A percentile compares a stretch with the other conserved stretches of the same genome.
phyloP scores from a whole-genome alignment of 2,113 vertebrate genomes.

The Pituophis catenifer region DNA sequence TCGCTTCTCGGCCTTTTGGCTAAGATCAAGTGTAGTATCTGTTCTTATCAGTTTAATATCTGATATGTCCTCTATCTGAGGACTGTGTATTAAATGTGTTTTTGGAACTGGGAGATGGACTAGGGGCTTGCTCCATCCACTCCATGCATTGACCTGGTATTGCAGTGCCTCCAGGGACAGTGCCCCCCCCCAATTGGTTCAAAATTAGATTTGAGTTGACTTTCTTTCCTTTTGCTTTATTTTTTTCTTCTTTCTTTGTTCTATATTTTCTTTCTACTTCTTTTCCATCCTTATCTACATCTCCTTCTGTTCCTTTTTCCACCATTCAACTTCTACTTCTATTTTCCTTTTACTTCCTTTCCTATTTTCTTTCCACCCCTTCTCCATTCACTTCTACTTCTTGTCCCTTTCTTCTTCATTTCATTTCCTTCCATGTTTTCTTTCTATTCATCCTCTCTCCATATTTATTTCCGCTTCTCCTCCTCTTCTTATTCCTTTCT shows the following conservation, averaged over 20 bases:
- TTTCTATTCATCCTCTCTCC: too few species aligned
- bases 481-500: too few species aligned
- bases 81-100: slow-evolving; percentile 58
- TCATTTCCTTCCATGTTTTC: too few species aligned
- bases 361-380: not conserved
- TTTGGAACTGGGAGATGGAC: slow-evolving; percentile 41
- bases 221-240: too few species aligned
- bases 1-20: slow-evolving; percentile 72
- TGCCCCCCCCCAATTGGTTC: slow-evolving; percentile 34
- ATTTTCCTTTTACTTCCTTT: too few species aligned
- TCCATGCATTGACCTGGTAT: slow-evolving; percentile 67
- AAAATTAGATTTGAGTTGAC: not conserved
- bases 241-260: not conserved
- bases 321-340: too few species aligned
- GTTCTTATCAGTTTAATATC: slow-evolving; percentile 80
- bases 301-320: not conserved
- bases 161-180: slow-evolving; percentile 56
- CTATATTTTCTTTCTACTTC: not conserved
- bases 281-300: not conserved
- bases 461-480: too few species aligned
- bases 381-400: not conserved
- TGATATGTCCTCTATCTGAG: slow-evolving; percentile 73
- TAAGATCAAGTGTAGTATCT: slow-evolving; percentile 66
- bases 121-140: slow-evolving; percentile 64
- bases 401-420: too few species aligned